These are phyloP conservation scores for Zapornia atra DNA, from an alignment of 2,113 vertebrate species.

Conservation along the genomic window DNA sequence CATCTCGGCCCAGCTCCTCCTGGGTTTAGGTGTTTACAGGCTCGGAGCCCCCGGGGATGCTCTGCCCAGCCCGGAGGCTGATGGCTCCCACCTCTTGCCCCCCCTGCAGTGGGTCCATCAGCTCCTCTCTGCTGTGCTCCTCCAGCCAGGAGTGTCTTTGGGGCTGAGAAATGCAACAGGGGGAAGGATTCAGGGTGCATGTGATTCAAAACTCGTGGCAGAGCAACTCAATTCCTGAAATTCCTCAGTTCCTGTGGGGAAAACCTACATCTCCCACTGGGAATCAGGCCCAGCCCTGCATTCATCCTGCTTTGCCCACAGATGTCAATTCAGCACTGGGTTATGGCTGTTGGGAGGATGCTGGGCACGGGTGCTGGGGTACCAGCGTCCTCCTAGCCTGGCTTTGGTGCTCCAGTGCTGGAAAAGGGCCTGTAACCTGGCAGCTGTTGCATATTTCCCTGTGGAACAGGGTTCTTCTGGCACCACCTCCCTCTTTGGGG, in stretches of 20 bases:
- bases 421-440: not conserved
- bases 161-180: not conserved
- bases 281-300: accelerated
- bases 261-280: not conserved
- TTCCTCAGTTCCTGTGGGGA: no score
- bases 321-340: accelerated
- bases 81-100: not conserved
- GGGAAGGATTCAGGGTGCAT: not conserved
- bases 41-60: not conserved
- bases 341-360: accelerated
- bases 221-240: not conserved
- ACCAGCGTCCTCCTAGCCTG: not conserved
- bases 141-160: not conserved
- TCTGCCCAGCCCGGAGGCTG: accelerated
- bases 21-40: not conserved
- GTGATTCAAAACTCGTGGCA: accelerated
- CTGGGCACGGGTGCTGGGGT: accelerated
- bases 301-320: not conserved
- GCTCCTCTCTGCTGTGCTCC: accelerated
- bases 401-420: not conserved
- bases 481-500: accelerated
- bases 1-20: not conserved
- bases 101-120: accelerated
- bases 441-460: accelerated
- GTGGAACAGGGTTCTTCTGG: accelerated